phyloP scores from a whole-genome alignment of 2,113 vertebrate genomes.

The Toxotes chatareus region DNA sequence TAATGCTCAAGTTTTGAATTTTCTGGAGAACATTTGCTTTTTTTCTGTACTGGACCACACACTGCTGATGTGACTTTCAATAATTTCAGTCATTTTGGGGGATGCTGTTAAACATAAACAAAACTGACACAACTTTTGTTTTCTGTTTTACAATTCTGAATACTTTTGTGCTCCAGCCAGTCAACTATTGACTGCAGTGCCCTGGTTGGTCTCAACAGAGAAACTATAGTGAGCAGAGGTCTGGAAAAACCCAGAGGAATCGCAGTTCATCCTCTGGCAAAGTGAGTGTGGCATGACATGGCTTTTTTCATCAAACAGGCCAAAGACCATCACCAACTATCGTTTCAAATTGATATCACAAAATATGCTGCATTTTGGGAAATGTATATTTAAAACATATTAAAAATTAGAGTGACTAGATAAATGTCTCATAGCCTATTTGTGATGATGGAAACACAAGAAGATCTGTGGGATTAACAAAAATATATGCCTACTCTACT shows the following conservation, averaged over 20 bases:
- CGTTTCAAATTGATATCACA: too few species aligned
- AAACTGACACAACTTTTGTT: background rate
- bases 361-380: too few species aligned
- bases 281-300: constrained; percentile 81
- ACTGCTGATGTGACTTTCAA: background rate
- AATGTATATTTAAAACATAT: too few species aligned
- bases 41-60: background rate
- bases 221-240: constrained; percentile 83
- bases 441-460: background rate
- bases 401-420: background rate
- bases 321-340: background rate
- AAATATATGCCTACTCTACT: background rate
- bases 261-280: constrained; percentile 88
- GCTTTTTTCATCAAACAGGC: background rate
- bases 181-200: constrained; percentile 86
- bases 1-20: background rate
- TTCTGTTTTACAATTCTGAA: background rate
- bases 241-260: constrained; percentile 90
- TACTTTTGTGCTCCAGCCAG: constrained; percentile 81
- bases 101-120: background rate
- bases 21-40: background rate
- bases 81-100: background rate
- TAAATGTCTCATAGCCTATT: background rate
- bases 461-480: background rate
- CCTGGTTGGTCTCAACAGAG: constrained; percentile 84